Evolutionary conservation across 2,113 vertebrate genomes (phyloP), one percentile per base, ranked within the genome.

Genomic region (Mionectes macconnelli): DNA sequence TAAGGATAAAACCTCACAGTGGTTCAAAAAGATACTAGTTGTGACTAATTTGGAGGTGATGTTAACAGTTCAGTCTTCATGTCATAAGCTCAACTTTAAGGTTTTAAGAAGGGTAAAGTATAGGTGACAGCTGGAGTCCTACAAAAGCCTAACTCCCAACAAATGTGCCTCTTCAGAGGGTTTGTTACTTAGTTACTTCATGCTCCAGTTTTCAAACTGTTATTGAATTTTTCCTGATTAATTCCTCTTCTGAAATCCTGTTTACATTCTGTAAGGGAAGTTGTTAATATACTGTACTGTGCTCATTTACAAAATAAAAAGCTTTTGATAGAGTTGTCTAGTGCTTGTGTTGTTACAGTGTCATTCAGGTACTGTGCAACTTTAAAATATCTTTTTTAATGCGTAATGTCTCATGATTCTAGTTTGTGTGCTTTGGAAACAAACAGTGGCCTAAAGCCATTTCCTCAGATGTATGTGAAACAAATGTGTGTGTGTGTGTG

Each of bases 271-370:
- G 6, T 66, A 92, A 90, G 53, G 21, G 53, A 64, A 97, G 62
- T 91, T 87, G 87, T 81, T 85, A 93, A 97, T 93, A 93, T 74
- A 89, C 70, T 49, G 49, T 55, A 40, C 90, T 87, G 45, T 85
- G 85, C 70, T 94, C 20, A 79, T 67, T 90, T 75, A 3, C 31
- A 73, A 84, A 62, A 73, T 62, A 49, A 59, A 47, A 45, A 35
- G 22, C 35, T 62, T 94, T 93, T 90, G 78, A 68, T 64, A 68
- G 82, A 56, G 49, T n/a, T 63, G 24, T 75, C 60, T 81, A 47
- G 35, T 44, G 73, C 44, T 67, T 95, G 52, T 82, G 60, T 35
- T 91, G 23, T 87, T 94, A 35, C 24, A 37, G 52, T 75, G 42
- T 75, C 72, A 39, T 82, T 84, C 56, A 81, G 69, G 64, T 70